Evolutionary conservation across 2,888 invertebrate species (phyloP).

Genomic region (Eugnorisma glareosa): DNA sequence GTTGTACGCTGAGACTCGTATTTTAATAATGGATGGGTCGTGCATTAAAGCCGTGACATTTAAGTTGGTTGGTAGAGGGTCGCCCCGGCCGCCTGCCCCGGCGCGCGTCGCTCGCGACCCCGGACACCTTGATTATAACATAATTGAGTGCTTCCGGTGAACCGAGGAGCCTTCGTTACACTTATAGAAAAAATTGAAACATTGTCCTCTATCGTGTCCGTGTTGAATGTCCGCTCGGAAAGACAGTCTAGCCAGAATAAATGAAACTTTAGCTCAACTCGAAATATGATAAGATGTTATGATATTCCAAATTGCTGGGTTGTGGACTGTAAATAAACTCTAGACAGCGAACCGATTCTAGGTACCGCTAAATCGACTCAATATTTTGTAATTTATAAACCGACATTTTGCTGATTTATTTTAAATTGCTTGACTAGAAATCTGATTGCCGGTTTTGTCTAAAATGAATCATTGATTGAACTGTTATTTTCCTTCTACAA

Average conservation of each 20-base stretch:
- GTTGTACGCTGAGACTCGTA: slow-evolving; percentile 66
- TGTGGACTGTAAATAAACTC: slow-evolving; percentile 12
- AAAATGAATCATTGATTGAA: neutral
- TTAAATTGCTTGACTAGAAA: slow-evolving; percentile 4
- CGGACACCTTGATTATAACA: slow-evolving; percentile 81
- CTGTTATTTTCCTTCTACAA: neutral
- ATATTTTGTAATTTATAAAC: slow-evolving; percentile 32
- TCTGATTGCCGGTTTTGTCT: neutral
- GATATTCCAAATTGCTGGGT: slow-evolving; percentile 12
- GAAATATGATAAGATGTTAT: slow-evolving; percentile 10
- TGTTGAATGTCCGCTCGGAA: neutral
- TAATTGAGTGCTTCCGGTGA: slow-evolving; percentile 86
- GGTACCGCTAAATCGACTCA: slow-evolving; percentile 11
- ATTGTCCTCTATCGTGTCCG: slow-evolving; percentile 14
- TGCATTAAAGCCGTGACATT: slow-evolving; percentile 76
- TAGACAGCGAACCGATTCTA: slow-evolving; percentile 15
- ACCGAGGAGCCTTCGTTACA: slow-evolving; percentile 75
- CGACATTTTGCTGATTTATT: slow-evolving; percentile 11
- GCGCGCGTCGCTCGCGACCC: slow-evolving; percentile 51
- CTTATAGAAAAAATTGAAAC: slow-evolving; percentile 59
- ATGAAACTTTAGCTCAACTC: neutral
- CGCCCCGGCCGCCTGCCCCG: slow-evolving; percentile 30
- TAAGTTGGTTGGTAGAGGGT: slow-evolving; percentile 65
- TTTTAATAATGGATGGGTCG: slow-evolving; percentile 77
- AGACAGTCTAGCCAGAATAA: neutral